Base-by-base conservation (phyloP, 1,140 invertebrate species). In the Drosophila busckii region DNA sequence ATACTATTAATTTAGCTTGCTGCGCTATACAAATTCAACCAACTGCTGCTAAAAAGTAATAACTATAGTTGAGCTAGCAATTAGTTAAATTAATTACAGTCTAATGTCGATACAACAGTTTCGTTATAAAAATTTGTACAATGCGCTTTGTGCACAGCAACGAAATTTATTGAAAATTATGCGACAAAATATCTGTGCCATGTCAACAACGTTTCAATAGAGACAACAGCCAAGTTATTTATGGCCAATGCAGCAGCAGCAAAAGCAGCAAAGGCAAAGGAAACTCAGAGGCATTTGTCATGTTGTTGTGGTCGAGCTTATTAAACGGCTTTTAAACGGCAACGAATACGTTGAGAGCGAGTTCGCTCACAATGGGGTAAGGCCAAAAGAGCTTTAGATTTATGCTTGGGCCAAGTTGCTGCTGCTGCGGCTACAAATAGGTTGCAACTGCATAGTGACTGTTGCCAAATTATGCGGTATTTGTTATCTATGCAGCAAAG, bases 261-360 rank as follows among this genome's bases (percentile, higher is more conserved):
- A 66, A 37, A n/a, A n/a, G n/a, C n/a, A n/a, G n/a, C n/a, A n/a
- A n/a, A n/a, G n/a, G n/a, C n/a, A n/a, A n/a, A n/a, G n/a, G n/a
- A n/a, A n/a, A n/a, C n/a, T n/a, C n/a, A n/a, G n/a, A n/a, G n/a
- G n/a, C 62, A 71, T 80, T 80, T 73, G 68, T 80, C 75, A 73
- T 65, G 71, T 63, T 52, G 42, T 80, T 71, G 75, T 65, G 68
- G 68, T 35, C 54, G 32, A 59, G 61, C 63, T 78, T 78, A 78
- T 78, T 78, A 80, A 78, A 78, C 68, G 73, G 68, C 68, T 73
- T 78, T 78, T 78, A 78, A 80, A 59, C 68, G 61, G 34, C 62
- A 31, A n/a, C n/a, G n/a, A n/a, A n/a, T n/a, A n/a, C n/a, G n/a
- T n/a, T n/a, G 45, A 23, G 54, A 48, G 23, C 53, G 50, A 41